Evolutionary conservation across 2,797 vertebrate species (phyloP), one percentile per base, ranked within the genome.

Genomic region (Poecilia wingei): DNA sequence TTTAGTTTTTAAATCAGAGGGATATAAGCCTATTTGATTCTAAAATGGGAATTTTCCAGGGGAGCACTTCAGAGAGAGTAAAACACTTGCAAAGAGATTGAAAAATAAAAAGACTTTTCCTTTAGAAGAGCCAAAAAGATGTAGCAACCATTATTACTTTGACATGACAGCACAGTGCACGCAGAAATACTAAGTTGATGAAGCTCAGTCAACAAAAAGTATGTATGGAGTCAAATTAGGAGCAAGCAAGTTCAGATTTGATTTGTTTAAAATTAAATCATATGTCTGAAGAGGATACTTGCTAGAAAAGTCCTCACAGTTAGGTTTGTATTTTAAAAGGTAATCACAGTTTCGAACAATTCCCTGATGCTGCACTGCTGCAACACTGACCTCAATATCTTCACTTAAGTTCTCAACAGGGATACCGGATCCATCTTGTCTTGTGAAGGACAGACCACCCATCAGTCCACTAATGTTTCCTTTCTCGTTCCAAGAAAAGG

Each of bases 351-450:
- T 70, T 3, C 71, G 1, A 68, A 74, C 45, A 75, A 46, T 33
- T 13, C 31, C 71, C 31, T 7, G 8, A 28, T 69, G 43, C 20
- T 55, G 36, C 43, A 64, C 25, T 57, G 68, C 18, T 45, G 14
- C 2, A 43, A 39, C 53, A 82, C 85, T 90, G 88, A 98, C 98
- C 96, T 98, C 95, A 16, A 98, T 96, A 46, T 97, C 94, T 47
- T 97, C 91, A 0, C 78, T 91, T 75, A 98, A 90, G 79, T 97
- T 95, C 80, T 89, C 92, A 72, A 99, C 91, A 28, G 93, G 90
- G 82, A 98, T 96, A 43, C 73, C 41, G 6, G 89, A 92, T 20
- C 97, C 97, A 88, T 96, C 84, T 70, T 90, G 72, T 79, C 59
- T 92, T 77, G 96, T 96, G 72, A 99, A 94, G 72, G 93, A 93